phyloP scores from a whole-genome alignment of 2,797 vertebrate species.

The Spinus olivaceus region DNA sequence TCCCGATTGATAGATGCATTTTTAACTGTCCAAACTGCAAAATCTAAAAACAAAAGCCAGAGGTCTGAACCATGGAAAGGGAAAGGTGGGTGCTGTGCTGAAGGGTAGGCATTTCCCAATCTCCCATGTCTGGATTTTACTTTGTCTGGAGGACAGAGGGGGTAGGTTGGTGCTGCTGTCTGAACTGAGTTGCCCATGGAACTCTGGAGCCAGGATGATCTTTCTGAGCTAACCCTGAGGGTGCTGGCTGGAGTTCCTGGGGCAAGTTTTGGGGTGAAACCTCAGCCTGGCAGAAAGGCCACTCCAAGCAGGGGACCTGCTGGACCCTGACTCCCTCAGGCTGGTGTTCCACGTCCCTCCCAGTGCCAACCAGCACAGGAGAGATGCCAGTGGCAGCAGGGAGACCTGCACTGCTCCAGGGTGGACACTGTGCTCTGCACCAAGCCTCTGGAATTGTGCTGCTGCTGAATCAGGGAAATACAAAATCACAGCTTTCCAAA shows the following conservation, averaged over 20 bases:
- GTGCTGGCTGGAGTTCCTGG: neutral
- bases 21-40: neutral
- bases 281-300: neutral
- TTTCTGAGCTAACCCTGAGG: neutral
- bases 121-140: neutral
- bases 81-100: neutral
- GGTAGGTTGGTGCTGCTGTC: neutral
- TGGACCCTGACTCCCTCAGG: neutral
- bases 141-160: neutral
- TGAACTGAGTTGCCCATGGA: neutral
- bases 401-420: neutral
- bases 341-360: neutral
- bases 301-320: neutral
- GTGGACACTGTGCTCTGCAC: neutral
- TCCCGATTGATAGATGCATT: neutral
- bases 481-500: neutral
- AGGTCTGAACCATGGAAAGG: neutral
- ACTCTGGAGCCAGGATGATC: neutral
- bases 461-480: neutral
- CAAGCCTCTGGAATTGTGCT: fast-evolving
- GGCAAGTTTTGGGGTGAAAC: neutral
- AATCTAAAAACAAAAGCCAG: neutral
- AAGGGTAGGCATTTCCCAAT: neutral
- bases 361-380: fast-evolving
- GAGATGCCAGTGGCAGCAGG: fast-evolving